Evolutionary conservation across 2,888 invertebrate genomes (phyloP), one percentile per base, ranked within the genome.

Genomic region (Penaeus monodon): DNA sequence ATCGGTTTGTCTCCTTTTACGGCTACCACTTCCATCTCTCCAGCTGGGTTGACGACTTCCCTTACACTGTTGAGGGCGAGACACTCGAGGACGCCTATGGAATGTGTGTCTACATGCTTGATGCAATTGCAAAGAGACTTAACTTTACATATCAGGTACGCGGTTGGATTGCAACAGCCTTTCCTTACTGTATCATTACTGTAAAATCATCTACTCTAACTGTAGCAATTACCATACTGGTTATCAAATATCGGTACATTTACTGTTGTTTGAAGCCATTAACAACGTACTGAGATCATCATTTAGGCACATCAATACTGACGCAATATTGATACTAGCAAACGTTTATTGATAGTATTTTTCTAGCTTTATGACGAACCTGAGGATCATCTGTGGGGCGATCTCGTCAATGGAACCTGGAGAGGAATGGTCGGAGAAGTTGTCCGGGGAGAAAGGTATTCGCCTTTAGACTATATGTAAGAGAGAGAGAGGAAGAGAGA

Each of bases 361-460:
- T 73, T 22, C 63, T 63, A 79, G 57, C 20, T 79, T 27, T 81
- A 81, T n/a, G 66, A 82, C 14, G 49, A 49, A 7, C 81, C 81
- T 24, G 63, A 57, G 29, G 81, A 82, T 29, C 27, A 70, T 3
- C 57, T 29, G 17, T 82, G 81, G 81, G 81, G 81, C 17, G 70
- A 82, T 27, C 27, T 73, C 17, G 27, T 29, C 57, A 82, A 82
- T 14, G 81, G 81, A 8, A 49, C 73, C 22, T 82, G 81, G 81
- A 38, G 81, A 29, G 81, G 81, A 4, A 68, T 82, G 68, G 57
- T 82, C 17, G 81, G 81, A 20, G 81, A 82, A 57, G 81, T 82
- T n/a, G 70, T 29, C 73, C 44, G 81, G 20, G 49, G 64, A 57
- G 81, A 82, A 27, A 82, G 33, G 81, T 82, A 82, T 14, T 49